Evolutionary conservation across 1,140 invertebrate genomes (phyloP).

Genomic region (Aphelenchoides avenae): DNA sequence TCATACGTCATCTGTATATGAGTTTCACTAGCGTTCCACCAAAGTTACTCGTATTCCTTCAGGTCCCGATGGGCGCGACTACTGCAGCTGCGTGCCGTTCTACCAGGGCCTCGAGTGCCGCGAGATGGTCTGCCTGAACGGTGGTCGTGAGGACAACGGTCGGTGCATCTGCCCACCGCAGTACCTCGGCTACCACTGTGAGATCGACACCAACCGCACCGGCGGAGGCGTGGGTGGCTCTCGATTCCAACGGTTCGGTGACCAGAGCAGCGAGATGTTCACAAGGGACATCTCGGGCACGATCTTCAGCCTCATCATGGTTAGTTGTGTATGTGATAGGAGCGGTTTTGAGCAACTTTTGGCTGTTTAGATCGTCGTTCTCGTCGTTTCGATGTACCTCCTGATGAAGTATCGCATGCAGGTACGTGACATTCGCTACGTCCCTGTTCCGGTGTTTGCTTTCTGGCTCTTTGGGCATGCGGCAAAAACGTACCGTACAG

Average conservation of each 20-base stretch:
- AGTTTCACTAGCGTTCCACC: conserved; percentile 9
- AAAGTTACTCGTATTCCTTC: conserved; percentile 3
- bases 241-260: conserved; percentile 53
- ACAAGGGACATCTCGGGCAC: conserved; percentile 56
- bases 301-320: conserved; percentile 57
- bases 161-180: conserved; percentile 51
- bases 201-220: conserved; percentile 55
- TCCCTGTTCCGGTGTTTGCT: too few species aligned
- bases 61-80: conserved; percentile 37
- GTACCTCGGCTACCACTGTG: conserved; percentile 56
- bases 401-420: conserved; percentile 59
- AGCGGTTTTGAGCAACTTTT: neutral
- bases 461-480: too few species aligned
- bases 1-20: conserved; percentile 4
- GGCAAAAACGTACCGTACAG: too few species aligned
- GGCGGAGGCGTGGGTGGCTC: conserved; percentile 10
- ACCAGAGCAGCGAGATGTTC: conserved; percentile 52
- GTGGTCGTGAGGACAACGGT: conserved; percentile 42
- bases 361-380: conserved; percentile 4
- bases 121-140: conserved; percentile 57
- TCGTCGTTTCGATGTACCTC: conserved; percentile 55
- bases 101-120: conserved; percentile 56
- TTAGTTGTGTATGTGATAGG: conserved; percentile 34
- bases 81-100: conserved; percentile 55
- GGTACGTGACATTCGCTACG: conserved; percentile 18